Conservation (phyloP, 2,888 invertebrate genomes). For the Chirona hameri region DNA sequence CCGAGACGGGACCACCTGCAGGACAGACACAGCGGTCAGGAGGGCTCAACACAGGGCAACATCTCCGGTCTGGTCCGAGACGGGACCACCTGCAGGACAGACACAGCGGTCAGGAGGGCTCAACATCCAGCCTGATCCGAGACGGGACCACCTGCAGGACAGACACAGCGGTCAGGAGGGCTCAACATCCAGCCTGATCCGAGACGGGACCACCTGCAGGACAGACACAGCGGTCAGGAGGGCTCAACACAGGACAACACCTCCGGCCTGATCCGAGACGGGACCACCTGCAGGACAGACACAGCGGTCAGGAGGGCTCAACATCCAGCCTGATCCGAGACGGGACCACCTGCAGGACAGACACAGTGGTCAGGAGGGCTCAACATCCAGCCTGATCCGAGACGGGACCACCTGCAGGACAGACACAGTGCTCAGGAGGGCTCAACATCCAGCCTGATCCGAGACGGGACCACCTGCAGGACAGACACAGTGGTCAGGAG, state of each 20-base stretch:
- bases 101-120: not conserved
- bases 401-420: not conserved
- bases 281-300: not conserved
- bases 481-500: not conserved
- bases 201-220: not conserved
- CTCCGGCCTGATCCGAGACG: not conserved
- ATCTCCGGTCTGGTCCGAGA: too few species aligned
- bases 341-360: not conserved
- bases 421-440: not conserved
- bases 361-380: not conserved
- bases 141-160: not conserved
- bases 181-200: not conserved
- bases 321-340: not conserved
- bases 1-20: not conserved
- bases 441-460: not conserved
- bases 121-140: not conserved
- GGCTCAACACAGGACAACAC: not conserved
- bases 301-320: not conserved
- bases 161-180: not conserved
- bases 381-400: not conserved
- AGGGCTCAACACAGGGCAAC: not conserved
- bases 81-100: not conserved
- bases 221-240: not conserved
- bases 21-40: not conserved
- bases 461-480: not conserved